Conservation (phyloP, 2,888 invertebrate genomes). For the Thyatira batis region DNA sequence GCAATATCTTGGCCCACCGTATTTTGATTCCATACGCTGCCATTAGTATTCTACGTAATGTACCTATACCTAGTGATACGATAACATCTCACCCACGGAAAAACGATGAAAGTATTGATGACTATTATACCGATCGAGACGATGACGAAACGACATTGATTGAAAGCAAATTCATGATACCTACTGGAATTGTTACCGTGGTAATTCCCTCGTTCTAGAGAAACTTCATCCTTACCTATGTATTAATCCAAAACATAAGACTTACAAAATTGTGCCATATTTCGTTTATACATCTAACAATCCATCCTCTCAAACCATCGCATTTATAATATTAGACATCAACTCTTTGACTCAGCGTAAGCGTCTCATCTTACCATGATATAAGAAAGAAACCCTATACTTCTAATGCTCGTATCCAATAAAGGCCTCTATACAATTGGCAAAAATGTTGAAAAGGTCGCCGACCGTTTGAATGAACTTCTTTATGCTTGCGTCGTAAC, state of each 20-base stretch:
- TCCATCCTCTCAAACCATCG: too few species aligned
- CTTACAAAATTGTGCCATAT: too few species aligned
- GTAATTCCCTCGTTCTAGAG: too few species aligned
- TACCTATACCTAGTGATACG: slow-evolving; percentile 26
- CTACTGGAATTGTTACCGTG: too few species aligned
- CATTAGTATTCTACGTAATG: slow-evolving; percentile 44
- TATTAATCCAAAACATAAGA: too few species aligned
- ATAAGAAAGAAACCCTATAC: background rate
- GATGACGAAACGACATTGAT: slow-evolving; percentile 14
- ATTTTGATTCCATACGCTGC: slow-evolving; percentile 48
- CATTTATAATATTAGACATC: too few species aligned
- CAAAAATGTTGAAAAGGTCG: slow-evolving; percentile 58
- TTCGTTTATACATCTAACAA: too few species aligned
- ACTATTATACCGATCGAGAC: slow-evolving; percentile 20
- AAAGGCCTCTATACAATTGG: slow-evolving; percentile 29
- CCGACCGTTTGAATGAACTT: slow-evolving; percentile 45
- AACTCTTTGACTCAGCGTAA: too few species aligned
- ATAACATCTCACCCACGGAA: slow-evolving; percentile 64
- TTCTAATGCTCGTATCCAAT: slow-evolving; percentile 28
- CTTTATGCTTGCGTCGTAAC: slow-evolving; percentile 38
- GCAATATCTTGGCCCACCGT: slow-evolving; percentile 38
- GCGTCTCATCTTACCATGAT: slow-evolving; percentile 15
- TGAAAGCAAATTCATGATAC: too few species aligned
- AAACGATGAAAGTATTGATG: slow-evolving; percentile 46
- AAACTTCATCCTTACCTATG: too few species aligned